Percentiles rank a stretch among this genome's conserved stretches.
phyloP scores from a whole-genome alignment of 1,140 invertebrate species.

The Danaus plexippus region DNA sequence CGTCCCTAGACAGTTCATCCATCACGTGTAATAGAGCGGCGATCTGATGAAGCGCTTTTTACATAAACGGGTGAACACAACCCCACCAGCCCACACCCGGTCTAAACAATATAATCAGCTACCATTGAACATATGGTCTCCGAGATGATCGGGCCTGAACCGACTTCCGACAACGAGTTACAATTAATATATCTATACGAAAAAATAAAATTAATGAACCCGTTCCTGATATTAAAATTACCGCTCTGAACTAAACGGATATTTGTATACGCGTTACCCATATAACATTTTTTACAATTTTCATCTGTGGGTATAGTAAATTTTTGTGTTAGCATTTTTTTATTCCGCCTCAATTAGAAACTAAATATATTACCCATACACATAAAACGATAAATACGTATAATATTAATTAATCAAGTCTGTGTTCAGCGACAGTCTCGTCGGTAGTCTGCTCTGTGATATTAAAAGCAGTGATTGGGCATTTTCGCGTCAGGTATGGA shows the following conservation, averaged over 20 bases:
- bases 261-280: no score
- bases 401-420: conserved; percentile 3
- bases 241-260: no score
- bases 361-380: no score
- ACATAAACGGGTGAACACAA: conserved; percentile 59
- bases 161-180: conserved; percentile 7
- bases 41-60: conserved; percentile 56
- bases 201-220: no score
- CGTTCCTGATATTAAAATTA: no score
- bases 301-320: background rate
- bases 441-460: conserved; percentile 15
- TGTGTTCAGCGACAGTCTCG: conserved; percentile 15
- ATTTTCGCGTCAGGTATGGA: conserved; percentile 46
- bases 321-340: background rate
- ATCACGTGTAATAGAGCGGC: conserved; percentile 55
- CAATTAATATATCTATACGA: background rate
- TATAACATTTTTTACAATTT: background rate
- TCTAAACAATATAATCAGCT: conserved; percentile 68
- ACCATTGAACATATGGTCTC: conserved; percentile 46
- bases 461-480: conserved; percentile 65
- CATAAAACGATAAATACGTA: no score
- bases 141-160: conserved; percentile 8
- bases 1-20: conserved; percentile 21
- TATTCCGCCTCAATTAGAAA: no score
- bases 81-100: conserved; percentile 30